phyloP scores from a whole-genome alignment of 1,140 invertebrate species.

The Pachypeltis micranthus region DNA sequence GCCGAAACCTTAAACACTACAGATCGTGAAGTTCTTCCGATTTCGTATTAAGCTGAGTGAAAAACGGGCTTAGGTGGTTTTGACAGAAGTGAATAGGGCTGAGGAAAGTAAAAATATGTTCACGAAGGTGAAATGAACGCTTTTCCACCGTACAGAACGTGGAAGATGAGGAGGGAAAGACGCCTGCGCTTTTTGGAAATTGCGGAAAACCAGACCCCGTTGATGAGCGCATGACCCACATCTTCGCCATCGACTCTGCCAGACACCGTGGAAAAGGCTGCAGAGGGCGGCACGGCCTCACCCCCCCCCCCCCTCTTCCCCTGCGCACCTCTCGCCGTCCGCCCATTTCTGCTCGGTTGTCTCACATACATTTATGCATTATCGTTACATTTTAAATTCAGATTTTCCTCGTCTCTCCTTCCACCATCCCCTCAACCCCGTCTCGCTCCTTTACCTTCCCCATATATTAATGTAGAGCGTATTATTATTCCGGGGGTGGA shows the following conservation, averaged over 20 bases:
- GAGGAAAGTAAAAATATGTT: too few species aligned
- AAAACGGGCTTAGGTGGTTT: too few species aligned
- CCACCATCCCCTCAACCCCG: conserved; percentile 28
- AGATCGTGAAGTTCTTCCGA: too few species aligned
- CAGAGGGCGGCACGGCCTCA: not conserved
- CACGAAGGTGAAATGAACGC: too few species aligned
- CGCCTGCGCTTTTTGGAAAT: not conserved
- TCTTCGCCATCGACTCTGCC: conserved; percentile 13
- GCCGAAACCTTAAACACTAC: too few species aligned
- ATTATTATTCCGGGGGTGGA: conserved; percentile 41
- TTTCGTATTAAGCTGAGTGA: too few species aligned
- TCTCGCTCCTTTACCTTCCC: conserved; percentile 18
- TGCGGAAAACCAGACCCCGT: not conserved
- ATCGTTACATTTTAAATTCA: conserved; percentile 30
- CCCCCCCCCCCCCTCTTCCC: conserved; percentile 23
- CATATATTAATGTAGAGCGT: conserved; percentile 41
- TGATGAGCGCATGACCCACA: conserved; percentile 11
- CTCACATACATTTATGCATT: conserved; percentile 28
- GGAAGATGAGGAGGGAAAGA: not conserved
- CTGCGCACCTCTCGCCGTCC: too few species aligned
- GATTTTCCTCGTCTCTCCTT: too few species aligned
- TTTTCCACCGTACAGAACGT: too few species aligned
- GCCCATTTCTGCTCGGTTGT: conserved; percentile 18
- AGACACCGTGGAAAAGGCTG: conserved; percentile 5
- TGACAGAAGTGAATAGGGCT: too few species aligned